Conservation (phyloP, 53 echinoderm and acorn worm species). For the Zoroaster sp. region DNA sequence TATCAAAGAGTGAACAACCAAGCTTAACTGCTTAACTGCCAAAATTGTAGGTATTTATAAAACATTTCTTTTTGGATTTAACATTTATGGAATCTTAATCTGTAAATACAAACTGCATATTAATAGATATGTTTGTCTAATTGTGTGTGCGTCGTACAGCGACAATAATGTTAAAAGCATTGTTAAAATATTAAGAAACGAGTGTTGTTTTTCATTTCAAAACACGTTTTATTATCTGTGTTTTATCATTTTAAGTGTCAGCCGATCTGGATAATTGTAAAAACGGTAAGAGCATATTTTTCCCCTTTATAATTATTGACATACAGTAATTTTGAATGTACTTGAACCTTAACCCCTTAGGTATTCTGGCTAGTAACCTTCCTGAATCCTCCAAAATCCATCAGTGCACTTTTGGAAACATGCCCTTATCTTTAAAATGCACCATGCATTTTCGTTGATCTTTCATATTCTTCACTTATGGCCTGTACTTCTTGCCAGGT, state of each 20-base stretch:
- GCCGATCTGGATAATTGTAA: neutral
- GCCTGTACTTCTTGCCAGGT: no score
- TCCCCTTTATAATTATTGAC: neutral
- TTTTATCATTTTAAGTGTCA: neutral
- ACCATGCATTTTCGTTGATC: no score
- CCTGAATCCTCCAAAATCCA: no score
- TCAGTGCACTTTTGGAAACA: no score
- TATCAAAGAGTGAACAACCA: neutral
- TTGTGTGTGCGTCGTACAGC: conserved; percentile 47
- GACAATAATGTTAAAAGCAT: neutral
- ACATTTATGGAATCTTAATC: neutral
- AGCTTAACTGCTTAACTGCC: neutral
- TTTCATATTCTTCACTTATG: no score
- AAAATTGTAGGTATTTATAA: neutral
- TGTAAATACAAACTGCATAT: neutral
- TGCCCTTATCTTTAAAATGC: no score
- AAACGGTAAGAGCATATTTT: neutral
- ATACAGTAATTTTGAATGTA: no score
- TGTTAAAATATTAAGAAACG: neutral
- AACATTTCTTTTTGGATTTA: neutral
- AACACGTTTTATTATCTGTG: neutral
- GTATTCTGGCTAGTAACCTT: no score
- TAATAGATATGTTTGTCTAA: conserved; percentile 1
- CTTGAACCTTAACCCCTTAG: no score
- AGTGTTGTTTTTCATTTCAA: neutral